A percentile compares a stretch with the other conserved stretches of the same genome.
Conservation (phyloP, 2,888 invertebrate species). For the Blastobasis lacticolella region DNA sequence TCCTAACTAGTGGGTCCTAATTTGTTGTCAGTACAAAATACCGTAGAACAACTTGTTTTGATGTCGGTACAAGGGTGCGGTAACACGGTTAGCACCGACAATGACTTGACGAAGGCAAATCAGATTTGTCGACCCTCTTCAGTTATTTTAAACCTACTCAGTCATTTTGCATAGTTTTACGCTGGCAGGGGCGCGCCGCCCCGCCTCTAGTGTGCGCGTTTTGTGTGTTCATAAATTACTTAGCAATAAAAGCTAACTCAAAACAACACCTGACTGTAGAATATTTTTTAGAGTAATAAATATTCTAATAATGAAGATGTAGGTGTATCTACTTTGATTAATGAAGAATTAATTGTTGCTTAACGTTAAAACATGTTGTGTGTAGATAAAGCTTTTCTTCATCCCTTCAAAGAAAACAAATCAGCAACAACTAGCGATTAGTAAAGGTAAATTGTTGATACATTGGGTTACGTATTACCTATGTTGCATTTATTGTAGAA, state of each 20-base stretch:
- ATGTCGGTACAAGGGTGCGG: constrained; percentile 39
- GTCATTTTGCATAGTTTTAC: constrained; percentile 56
- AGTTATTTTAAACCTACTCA: constrained; percentile 68
- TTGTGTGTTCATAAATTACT: neutral
- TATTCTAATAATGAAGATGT: too few species aligned
- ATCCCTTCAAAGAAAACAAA: too few species aligned
- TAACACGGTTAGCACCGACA: constrained; percentile 64
- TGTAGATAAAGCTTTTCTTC: too few species aligned
- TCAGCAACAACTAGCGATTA: too few species aligned
- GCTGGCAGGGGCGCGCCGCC: constrained; percentile 14
- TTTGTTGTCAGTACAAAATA: neutral
- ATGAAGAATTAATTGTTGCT: too few species aligned
- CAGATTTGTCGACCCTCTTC: constrained; percentile 64
- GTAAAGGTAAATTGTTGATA: too few species aligned
- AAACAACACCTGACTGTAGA: too few species aligned
- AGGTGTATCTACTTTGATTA: too few species aligned
- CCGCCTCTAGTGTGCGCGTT: neutral
- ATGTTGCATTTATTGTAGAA: too few species aligned
- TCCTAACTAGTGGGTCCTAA: neutral
- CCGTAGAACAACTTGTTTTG: constrained; percentile 25
- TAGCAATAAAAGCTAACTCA: neutral
- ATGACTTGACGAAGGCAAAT: constrained; percentile 72
- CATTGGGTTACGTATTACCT: too few species aligned
- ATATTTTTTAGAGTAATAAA: too few species aligned
- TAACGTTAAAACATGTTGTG: too few species aligned